Conservation (phyloP, 2,888 invertebrate genomes). For the Drosophila demipolita region DNA sequence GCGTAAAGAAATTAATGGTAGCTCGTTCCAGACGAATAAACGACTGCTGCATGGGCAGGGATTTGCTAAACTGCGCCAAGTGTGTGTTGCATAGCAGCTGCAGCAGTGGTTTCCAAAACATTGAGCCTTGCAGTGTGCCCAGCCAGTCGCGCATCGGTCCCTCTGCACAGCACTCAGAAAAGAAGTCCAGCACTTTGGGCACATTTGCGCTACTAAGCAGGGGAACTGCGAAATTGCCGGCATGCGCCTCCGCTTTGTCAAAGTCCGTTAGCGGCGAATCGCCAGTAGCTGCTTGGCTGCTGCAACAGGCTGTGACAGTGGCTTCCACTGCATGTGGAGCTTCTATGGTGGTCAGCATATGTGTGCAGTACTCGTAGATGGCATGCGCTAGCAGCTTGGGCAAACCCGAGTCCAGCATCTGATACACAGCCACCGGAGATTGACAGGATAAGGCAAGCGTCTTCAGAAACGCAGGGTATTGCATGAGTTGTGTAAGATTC, state of each 20-base stretch:
- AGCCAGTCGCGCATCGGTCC: conserved; percentile 95
- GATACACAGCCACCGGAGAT: conserved; percentile 91
- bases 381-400: conserved; percentile 88
- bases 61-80: conserved; percentile 80
- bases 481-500: conserved; percentile 86
- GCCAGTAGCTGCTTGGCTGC: conserved; percentile 36
- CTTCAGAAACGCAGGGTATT: conserved; percentile 89
- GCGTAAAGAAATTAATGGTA: conserved; percentile 92
- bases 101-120: conserved; percentile 94
- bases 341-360: conserved; percentile 68
- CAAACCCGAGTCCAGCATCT: conserved; percentile 91
- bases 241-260: conserved; percentile 64
- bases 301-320: conserved; percentile 50
- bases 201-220: conserved; percentile 87
- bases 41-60: conserved; percentile 83
- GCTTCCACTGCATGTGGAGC: conserved; percentile 4
- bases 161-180: conserved; percentile 92
- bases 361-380: conserved; percentile 86
- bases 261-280: conserved; percentile 62
- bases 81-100: conserved; percentile 90
- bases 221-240: conserved; percentile 64
- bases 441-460: conserved; percentile 92
- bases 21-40: conserved; percentile 90
- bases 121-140: conserved; percentile 91
- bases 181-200: conserved; percentile 91